Evolutionary conservation across 2,888 invertebrate genomes (phyloP), one percentile per base, ranked within the genome.

Genomic region (Mimas tiliae): DNA sequence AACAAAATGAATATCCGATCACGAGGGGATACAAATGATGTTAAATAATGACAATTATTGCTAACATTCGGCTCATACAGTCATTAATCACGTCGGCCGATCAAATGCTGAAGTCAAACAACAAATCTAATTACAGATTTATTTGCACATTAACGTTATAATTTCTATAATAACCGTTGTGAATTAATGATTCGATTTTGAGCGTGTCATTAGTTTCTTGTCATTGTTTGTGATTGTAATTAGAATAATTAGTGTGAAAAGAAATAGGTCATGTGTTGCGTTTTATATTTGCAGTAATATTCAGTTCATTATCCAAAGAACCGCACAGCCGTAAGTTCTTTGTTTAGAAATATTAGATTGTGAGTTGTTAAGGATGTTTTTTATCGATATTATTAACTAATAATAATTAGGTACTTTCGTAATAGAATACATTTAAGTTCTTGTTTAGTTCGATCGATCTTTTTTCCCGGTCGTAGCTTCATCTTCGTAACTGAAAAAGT

Each of bases 161-260:
- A 75, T 73, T 71, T 69, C 65, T 68, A 68, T 69, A 65, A 68
- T 71, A 65, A 70, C 67, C 51, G 65, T 73, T 70, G 68, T 71
- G 68, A 65, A 74, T 74, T 77, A 77, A 75, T 78, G 73, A 78
- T 76, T 70, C 69, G 70, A 75, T 74, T 68, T 68, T 70, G 73
- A 69, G 74, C 68, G 74, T 72, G 72, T 79, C 78, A 79, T 84
- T 83, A 80, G 80, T 80, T 77, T 71, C 64, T 65, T 69, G 64
- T 66, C 72, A 78, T 58, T 65, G 34, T 65, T 65, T 19, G 55
- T 3, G 34, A 50, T 50, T 33, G 19, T 1, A 58, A 11, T 50
- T 34, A 14, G 14, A 14, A 6, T 12, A 42, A 55, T 55, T 55
- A 42, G 21, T 19, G 42, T 58, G 58, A 19, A 58, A 58, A 42